These are phyloP conservation scores for Nibea coibor DNA, from an alignment of 2,113 vertebrate genomes.

Conservation along the genomic window DNA sequence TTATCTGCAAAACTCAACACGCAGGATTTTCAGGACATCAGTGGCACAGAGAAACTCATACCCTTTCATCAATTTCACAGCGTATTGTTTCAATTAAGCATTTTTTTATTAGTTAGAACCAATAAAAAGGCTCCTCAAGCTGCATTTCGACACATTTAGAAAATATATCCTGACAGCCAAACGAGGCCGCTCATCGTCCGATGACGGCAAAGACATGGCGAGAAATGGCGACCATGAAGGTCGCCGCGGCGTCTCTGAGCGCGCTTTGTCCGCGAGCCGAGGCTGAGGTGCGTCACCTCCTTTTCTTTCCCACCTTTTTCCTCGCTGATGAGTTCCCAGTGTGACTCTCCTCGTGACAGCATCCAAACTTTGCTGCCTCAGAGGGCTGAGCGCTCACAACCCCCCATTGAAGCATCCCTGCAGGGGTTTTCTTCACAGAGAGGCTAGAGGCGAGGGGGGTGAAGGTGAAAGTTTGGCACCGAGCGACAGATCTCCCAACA, in stretches of 20 bases:
- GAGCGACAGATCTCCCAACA: constrained; percentile 77
- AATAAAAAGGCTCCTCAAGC: constrained; percentile 27
- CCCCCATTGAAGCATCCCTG: constrained; percentile 88
- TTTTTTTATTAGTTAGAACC: constrained; percentile 52
- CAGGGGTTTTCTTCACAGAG: constrained; percentile 83
- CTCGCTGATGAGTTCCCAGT: constrained; percentile 83
- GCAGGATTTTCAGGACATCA: constrained; percentile 70
- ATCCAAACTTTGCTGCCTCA: constrained; percentile 86
- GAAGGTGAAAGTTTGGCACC: constrained; percentile 82
- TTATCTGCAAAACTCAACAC: constrained; percentile 82
- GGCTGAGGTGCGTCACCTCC: constrained; percentile 80
- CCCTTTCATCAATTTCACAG: constrained; percentile 77
- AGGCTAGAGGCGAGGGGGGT: constrained; percentile 45
- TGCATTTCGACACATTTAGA: constrained; percentile 3
- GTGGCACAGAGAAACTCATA: constrained; percentile 66
- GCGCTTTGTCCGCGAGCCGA: constrained; percentile 72
- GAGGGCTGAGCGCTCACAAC: constrained; percentile 82
- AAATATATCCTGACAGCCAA: constrained; percentile 55
- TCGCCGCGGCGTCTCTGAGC: constrained; percentile 39
- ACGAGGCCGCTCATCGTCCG: neutral
- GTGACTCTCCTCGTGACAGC: constrained; percentile 89
- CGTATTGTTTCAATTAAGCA: constrained; percentile 72
- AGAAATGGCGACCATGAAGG: constrained; percentile 43
- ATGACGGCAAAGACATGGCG: constrained; percentile 9
- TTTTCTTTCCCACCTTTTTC: constrained; percentile 67